A percentile compares a stretch with the other conserved stretches of the same genome.
Conservation (phyloP, 2,888 invertebrate species). For the Kuschelorhynchus macadamiae region DNA sequence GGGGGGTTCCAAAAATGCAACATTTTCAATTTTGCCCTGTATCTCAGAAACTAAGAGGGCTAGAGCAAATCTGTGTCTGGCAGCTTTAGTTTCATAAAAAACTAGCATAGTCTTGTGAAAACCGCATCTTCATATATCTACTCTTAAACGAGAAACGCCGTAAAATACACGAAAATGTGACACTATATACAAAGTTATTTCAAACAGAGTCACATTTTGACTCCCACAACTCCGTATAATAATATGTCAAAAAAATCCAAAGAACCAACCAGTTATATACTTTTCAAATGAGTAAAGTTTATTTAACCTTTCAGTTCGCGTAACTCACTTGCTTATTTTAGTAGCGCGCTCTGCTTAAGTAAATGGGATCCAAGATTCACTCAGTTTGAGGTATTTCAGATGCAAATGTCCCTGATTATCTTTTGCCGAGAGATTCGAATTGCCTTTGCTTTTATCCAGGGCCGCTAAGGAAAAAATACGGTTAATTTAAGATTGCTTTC, state of each 20-base stretch:
- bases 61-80: too few species aligned
- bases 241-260: conserved; percentile 27
- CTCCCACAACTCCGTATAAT: too few species aligned
- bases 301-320: conserved; percentile 62
- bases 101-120: too few species aligned
- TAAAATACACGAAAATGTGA: too few species aligned
- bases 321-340: conserved; percentile 61
- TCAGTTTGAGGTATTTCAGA: conserved; percentile 64
- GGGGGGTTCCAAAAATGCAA: too few species aligned
- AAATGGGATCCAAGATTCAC: conserved; percentile 59
- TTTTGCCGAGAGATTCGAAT: conserved; percentile 56
- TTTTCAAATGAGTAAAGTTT: conserved; percentile 66
- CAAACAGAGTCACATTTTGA: too few species aligned
- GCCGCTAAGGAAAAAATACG: conserved; percentile 34
- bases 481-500: not conserved
- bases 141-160: too few species aligned
- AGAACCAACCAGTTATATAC: conserved; percentile 61
- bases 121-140: too few species aligned
- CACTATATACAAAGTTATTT: too few species aligned
- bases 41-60: too few species aligned
- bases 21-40: too few species aligned
- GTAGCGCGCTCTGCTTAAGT: conserved; percentile 53
- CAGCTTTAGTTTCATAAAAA: too few species aligned
- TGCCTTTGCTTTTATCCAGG: conserved; percentile 49
- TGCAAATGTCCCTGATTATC: conserved; percentile 65